Conservation (phyloP, 92 coral and sea anemone genomes). For the Pocillopora grandis region DNA sequence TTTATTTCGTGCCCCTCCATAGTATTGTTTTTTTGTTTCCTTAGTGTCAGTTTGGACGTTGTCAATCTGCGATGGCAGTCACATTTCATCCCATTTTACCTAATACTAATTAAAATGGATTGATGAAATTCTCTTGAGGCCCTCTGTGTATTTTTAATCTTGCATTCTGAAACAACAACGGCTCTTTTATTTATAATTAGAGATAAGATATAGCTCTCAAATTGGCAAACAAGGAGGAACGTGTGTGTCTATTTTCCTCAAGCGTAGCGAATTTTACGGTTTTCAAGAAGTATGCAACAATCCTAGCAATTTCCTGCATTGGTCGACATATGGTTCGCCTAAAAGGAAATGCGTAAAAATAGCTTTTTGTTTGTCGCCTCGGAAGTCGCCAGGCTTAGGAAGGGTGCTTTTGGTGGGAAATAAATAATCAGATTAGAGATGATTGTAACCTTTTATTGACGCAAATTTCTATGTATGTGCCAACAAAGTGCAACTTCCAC, state of each 20-base stretch:
- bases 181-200: neutral
- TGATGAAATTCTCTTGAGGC: neutral
- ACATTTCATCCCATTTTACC: neutral
- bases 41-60: neutral
- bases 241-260: neutral
- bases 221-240: neutral
- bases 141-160: neutral
- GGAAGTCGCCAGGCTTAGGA: neutral
- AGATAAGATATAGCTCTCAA: neutral
- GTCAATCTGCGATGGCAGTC: slow-evolving; percentile 1
- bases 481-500: neutral
- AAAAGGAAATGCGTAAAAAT: slow-evolving; percentile 26
- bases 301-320: slow-evolving; percentile 31
- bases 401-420: slow-evolving; percentile 17
- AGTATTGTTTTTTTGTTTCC: neutral
- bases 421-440: neutral
- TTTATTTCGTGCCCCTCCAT: neutral
- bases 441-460: neutral
- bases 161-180: neutral
- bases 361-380: slow-evolving; percentile 5
- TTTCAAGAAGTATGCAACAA: slow-evolving; percentile 2
- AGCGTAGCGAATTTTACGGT: neutral
- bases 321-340: neutral
- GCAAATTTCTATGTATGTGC: neutral
- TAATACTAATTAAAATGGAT: neutral